Base-by-base conservation (phyloP, 2,888 invertebrate species). In the Gerosis bhagava region DNA sequence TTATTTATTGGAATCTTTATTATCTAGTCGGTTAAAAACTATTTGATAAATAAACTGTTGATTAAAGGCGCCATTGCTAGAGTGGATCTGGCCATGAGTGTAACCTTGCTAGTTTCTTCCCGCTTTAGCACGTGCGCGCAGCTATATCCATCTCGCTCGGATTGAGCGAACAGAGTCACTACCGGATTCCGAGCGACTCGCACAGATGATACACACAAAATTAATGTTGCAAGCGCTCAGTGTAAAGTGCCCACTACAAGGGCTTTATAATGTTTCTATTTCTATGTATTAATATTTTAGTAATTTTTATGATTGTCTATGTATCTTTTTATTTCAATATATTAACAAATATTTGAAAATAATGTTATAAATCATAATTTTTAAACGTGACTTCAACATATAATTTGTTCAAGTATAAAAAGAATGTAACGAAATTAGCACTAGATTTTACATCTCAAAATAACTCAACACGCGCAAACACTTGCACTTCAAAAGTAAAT, bases 141-240 rank as follows among this genome's bases (percentile, higher is more conserved):
- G 29, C 50, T 55, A 58, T 60, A 45, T 56, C 55, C 53, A 54
- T 83, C 82, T 63, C 73, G 60, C 54, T 83, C 70, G 60, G 51
- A 59, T 56, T 56, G 60, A 57, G 24, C 12, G 31, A 26, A 46
- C 37, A 31, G 45, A 45, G 10, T 24, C 71, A 81, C 86, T 83
- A 74, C 84, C 84, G 84, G 82, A 83, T 84, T 84, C 83, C 80
- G 62, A 66, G 54, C 65, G 71, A 59, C 67, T 70, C 67, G 53
- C 50, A 51, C 50, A 31, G 37, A 39, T 32, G 39, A 39, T 46
- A 25, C 32, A 39, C 37, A 39, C n/a, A n/a, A 50, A 48, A 46
- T 32, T 37, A 37, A 46, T 39, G 46, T 45, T 45, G 45, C 37
- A 19, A 25, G 29, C 46, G 19, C 25, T 41, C 15, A 13, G 26